These are phyloP conservation scores for Phytoseiulus persimilis DNA, from an alignment of 2,888 invertebrate genomes.

Conservation along the genomic window DNA sequence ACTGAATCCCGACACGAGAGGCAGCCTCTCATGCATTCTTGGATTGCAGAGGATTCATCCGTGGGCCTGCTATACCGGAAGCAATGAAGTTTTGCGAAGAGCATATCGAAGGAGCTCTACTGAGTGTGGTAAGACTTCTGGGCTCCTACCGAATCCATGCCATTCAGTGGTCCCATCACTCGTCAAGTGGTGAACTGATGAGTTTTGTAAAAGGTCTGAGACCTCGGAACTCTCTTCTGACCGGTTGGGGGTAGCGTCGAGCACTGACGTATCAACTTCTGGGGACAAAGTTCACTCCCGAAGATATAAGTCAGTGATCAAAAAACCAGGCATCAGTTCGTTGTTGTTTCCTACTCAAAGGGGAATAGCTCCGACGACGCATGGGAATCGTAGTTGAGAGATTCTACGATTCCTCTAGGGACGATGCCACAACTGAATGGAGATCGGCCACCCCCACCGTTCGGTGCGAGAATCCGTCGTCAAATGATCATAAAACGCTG, in stretches of 20 bases:
- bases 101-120: not conserved
- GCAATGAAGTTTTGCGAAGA: constrained; percentile 36
- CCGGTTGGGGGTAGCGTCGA: not conserved
- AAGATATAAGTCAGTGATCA: not conserved
- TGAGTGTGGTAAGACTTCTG: constrained; percentile 32
- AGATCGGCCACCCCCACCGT: not conserved
- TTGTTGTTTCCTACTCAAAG: not conserved
- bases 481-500: not conserved
- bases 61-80: not conserved
- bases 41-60: constrained; percentile 7
- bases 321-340: not conserved
- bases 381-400: not conserved
- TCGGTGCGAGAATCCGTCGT: not conserved
- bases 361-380: not conserved
- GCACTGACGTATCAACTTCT: constrained; percentile 19
- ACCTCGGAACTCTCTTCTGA: not conserved
- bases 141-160: not conserved
- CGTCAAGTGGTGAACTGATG: not conserved
- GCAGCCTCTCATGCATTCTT: too few relatives aligned
- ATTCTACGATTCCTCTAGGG: not conserved
- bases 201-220: constrained; percentile 36
- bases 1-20: too few relatives aligned
- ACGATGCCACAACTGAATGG: not conserved
- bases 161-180: not conserved
- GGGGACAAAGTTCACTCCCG: not conserved